Evolutionary conservation across 2,113 vertebrate genomes (phyloP).

Genomic region (Strix aluco): DNA sequence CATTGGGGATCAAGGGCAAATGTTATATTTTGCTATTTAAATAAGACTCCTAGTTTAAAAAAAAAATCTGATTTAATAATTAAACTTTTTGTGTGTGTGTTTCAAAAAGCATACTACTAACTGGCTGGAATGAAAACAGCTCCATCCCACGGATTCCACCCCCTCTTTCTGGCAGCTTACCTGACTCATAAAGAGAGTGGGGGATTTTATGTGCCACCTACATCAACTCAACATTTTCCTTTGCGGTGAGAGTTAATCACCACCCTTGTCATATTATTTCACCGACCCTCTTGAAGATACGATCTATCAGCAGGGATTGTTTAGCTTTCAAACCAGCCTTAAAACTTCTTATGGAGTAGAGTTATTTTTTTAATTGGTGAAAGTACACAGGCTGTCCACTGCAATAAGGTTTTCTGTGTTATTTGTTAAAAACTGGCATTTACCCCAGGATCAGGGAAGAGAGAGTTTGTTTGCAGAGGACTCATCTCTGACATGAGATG

Average conservation of each 20-base stretch:
- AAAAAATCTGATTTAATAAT: background rate
- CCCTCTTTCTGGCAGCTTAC: conserved; percentile 44
- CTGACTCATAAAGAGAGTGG: conserved; percentile 64
- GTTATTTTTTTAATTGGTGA: background rate
- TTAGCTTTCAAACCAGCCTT: background rate
- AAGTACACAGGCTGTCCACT: background rate
- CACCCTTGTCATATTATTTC: conserved; percentile 56
- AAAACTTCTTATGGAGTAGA: background rate
- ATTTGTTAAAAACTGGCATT: background rate
- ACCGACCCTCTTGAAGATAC: background rate
- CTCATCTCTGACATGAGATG: background rate
- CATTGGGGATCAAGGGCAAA: background rate
- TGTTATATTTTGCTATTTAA: conserved; percentile 4
- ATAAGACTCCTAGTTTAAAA: background rate
- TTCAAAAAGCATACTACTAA: background rate
- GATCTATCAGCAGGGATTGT: background rate
- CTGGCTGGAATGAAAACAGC: conserved; percentile 34
- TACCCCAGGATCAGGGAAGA: background rate
- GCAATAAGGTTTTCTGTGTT: background rate
- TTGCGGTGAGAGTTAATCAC: conserved; percentile 64
- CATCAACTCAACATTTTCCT: conserved; percentile 58
- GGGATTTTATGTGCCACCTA: conserved; percentile 47
- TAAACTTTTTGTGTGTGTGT: background rate
- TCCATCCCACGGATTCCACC: conserved; percentile 40
- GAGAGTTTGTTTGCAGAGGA: background rate